Conservation (phyloP, 2,888 invertebrate species). For the Gryllus longicercus region DNA sequence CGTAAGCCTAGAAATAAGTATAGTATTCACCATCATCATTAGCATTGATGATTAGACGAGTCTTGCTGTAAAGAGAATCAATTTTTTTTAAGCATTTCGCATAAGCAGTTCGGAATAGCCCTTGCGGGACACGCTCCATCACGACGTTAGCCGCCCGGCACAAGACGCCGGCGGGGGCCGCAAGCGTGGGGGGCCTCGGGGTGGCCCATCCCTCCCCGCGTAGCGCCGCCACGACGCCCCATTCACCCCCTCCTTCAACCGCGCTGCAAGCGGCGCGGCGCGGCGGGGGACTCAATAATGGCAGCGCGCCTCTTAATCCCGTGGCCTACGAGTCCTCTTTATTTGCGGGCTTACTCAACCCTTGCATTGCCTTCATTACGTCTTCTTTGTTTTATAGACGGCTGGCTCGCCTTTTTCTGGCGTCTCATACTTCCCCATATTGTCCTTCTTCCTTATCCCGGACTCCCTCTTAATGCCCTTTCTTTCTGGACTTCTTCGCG, state of each 20-base stretch:
- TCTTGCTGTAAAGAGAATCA: too few species aligned
- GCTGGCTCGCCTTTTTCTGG: conserved; percentile 17
- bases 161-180: too few species aligned
- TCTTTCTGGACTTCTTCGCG: conserved; percentile 11
- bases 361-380: conserved; percentile 17
- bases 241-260: not conserved
- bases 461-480: conserved; percentile 3
- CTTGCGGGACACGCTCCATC: too few species aligned
- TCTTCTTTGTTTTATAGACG: conserved; percentile 17
- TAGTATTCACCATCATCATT: too few species aligned
- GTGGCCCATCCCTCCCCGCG: not conserved
- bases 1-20: too few species aligned
- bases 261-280: not conserved
- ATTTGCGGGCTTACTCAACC: conserved; percentile 17
- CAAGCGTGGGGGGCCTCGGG: too few species aligned
- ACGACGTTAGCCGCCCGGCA: too few species aligned
- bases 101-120: too few species aligned
- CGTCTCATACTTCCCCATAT: conserved; percentile 17
- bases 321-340: conserved; percentile 6
- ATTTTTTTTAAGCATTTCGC: too few species aligned
- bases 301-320: conserved; percentile 17
- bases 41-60: too few species aligned
- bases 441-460: conserved; percentile 7
- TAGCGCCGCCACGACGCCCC: not conserved
- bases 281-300: not conserved